phyloP scores from a whole-genome alignment of 1,140 invertebrate genomes.

The Panonychus citri region DNA sequence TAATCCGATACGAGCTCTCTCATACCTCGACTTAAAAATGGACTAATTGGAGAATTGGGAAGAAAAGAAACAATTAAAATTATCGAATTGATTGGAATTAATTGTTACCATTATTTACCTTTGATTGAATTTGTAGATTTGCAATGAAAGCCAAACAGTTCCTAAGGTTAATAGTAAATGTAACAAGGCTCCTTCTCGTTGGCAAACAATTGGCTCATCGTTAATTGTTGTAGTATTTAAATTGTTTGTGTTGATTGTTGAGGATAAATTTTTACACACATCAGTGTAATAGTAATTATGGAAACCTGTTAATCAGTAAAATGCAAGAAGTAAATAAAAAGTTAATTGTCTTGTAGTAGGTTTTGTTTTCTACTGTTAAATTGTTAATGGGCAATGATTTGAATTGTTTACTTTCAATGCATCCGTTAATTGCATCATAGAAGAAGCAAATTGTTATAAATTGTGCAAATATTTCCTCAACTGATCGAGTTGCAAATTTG shows the following conservation, averaged over 20 bases:
- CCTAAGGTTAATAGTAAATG: slow-evolving; percentile 36
- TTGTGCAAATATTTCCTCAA: slow-evolving; percentile 31
- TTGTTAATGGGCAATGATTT: neutral
- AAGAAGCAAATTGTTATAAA: slow-evolving; percentile 31
- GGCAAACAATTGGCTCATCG: slow-evolving; percentile 1
- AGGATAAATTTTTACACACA: slow-evolving; percentile 4
- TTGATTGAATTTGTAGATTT: slow-evolving; percentile 39
- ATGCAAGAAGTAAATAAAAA: too few species aligned
- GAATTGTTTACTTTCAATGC: slow-evolving; percentile 25
- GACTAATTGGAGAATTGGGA: slow-evolving; percentile 16
- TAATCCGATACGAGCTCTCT: slow-evolving; percentile 30
- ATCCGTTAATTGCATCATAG: slow-evolving; percentile 27
- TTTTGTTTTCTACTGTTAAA: too few species aligned
- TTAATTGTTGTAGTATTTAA: neutral
- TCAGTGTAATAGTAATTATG: slow-evolving; percentile 26
- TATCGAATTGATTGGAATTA: neutral
- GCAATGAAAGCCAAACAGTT: slow-evolving; percentile 35
- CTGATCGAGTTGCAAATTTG: slow-evolving; percentile 26
- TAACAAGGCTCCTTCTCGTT: slow-evolving; percentile 32
- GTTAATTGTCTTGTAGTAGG: too few species aligned
- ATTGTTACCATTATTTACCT: slow-evolving; percentile 23
- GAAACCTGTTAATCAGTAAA: too few species aligned
- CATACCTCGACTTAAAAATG: slow-evolving; percentile 26
- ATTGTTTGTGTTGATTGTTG: neutral
- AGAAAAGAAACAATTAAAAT: neutral